Conservation (phyloP, 2,113 vertebrate species). For the Aix galericulata region DNA sequence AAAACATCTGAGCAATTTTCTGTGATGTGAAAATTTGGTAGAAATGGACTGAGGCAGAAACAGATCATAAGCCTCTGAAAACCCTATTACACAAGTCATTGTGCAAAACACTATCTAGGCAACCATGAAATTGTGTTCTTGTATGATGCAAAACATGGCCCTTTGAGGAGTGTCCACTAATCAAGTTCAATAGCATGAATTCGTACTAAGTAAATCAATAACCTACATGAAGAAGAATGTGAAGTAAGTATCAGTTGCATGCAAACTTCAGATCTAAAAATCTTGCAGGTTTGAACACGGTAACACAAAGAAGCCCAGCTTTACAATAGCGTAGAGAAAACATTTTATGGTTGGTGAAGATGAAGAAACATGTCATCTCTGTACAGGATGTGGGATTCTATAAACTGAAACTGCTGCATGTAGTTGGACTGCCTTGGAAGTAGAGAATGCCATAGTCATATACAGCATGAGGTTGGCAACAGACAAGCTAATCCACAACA, state of each 20-base stretch:
- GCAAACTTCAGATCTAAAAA: not conserved
- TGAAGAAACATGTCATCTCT: not conserved
- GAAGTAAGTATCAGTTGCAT: not conserved
- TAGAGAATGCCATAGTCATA: not conserved
- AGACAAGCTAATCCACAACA: not conserved
- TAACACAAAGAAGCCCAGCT: not conserved
- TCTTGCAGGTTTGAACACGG: not conserved
- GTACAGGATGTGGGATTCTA: not conserved
- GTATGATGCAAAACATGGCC: not conserved
- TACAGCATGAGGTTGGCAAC: not conserved
- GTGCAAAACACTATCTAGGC: not conserved
- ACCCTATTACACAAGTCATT: not conserved
- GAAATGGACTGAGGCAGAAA: conserved; percentile 15
- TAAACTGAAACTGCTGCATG: not conserved
- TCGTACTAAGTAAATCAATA: not conserved
- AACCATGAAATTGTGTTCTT: not conserved
- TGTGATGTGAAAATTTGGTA: not conserved
- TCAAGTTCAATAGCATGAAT: not conserved
- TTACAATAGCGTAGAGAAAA: conserved; percentile 1
- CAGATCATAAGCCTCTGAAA: not conserved
- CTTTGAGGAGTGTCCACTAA: not conserved
- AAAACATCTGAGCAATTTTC: not conserved
- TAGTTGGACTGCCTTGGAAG: not conserved
- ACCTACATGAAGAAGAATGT: not conserved
- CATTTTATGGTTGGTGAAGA: not conserved